Conservation (phyloP, 2,797 vertebrate species). For the Acipenser ruthenus region DNA sequence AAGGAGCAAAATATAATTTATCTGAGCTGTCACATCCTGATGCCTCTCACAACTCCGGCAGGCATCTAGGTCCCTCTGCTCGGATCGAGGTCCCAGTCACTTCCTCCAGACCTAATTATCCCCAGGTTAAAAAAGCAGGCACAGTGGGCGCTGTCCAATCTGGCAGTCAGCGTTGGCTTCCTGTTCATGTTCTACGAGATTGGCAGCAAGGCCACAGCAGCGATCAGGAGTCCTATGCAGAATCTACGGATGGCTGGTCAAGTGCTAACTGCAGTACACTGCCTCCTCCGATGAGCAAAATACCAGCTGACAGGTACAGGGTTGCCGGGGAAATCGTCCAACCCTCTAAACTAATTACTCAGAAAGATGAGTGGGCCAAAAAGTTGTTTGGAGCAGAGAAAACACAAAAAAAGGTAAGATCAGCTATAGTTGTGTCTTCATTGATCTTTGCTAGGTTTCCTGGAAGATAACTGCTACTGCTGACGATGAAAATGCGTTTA, state of each 20-base stretch:
- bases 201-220: slow-evolving; percentile 82
- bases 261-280: slow-evolving; percentile 93
- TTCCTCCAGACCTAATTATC: slow-evolving; percentile 59
- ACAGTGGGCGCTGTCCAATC: slow-evolving; percentile 44
- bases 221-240: slow-evolving; percentile 93
- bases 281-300: slow-evolving; percentile 95
- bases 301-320: slow-evolving; percentile 90
- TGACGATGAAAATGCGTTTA: too few species aligned
- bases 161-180: slow-evolving; percentile 77
- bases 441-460: slow-evolving; percentile 2
- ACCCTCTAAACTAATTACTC: slow-evolving; percentile 55
- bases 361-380: slow-evolving; percentile 84
- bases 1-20: slow-evolving; percentile 49
- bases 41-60: slow-evolving; percentile 59
- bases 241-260: slow-evolving; percentile 95
- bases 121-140: slow-evolving; percentile 61
- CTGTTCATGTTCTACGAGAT: slow-evolving; percentile 83
- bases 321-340: slow-evolving; percentile 66
- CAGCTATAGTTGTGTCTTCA: background rate
- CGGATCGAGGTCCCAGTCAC: slow-evolving; percentile 60
- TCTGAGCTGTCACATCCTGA: slow-evolving; percentile 64
- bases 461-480: too few species aligned
- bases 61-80: slow-evolving; percentile 58
- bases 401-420: slow-evolving; percentile 64
- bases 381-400: slow-evolving; percentile 76